phyloP scores from a whole-genome alignment of 2,888 invertebrate genomes.

The Calameuta idolon region DNA sequence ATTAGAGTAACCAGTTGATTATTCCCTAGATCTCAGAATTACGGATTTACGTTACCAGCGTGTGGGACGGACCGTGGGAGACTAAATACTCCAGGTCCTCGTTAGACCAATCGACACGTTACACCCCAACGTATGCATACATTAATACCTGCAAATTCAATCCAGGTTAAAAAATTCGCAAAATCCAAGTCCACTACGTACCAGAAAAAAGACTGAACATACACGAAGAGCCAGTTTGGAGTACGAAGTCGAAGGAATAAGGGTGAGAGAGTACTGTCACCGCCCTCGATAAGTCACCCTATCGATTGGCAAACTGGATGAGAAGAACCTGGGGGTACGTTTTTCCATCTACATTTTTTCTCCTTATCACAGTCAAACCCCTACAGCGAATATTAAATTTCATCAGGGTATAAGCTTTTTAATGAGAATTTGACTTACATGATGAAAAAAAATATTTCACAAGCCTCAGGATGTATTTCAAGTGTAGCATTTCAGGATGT shows the following conservation, averaged over 20 bases:
- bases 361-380: conserved; percentile 23
- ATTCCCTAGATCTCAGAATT: background rate
- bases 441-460: background rate
- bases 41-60: background rate
- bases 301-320: conserved; percentile 51
- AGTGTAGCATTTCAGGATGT: too few species aligned
- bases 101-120: background rate
- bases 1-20: background rate
- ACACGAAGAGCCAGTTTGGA: background rate
- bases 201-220: too few species aligned
- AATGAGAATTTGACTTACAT: conserved; percentile 11
- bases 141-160: background rate
- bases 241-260: background rate
- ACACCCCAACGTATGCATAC: background rate
- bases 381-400: conserved; percentile 50
- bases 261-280: conserved; percentile 43
- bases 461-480: too few species aligned
- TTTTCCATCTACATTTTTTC: background rate
- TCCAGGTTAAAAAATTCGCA: background rate
- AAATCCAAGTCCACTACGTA: background rate
- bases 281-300: conserved; percentile 63
- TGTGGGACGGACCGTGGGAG: background rate
- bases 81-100: background rate
- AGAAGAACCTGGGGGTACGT: conserved; percentile 20
- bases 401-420: conserved; percentile 29